Percentiles rank a stretch among this genome's conserved stretches.
These are phyloP conservation scores for Cynoglossus semilaevis DNA, from an alignment of 2,113 vertebrate species.

Conservation along the genomic window DNA sequence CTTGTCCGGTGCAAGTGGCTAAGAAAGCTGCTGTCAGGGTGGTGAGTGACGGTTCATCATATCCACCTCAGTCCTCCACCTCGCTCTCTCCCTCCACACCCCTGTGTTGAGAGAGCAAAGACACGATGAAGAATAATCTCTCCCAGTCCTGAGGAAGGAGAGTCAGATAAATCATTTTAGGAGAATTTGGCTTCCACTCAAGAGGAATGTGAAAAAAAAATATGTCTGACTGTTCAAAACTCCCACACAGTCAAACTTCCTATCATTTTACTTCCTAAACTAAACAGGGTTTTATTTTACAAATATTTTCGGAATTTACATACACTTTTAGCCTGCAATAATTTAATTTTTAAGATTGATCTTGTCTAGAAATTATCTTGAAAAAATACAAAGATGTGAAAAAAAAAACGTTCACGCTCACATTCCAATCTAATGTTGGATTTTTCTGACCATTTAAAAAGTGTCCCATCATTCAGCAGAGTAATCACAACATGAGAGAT, in stretches of 20 bases:
- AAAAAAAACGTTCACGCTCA: too few relatives aligned
- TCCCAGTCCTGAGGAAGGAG: conserved; percentile 15
- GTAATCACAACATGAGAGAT: not conserved
- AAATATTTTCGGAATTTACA: too few relatives aligned
- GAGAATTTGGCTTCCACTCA: conserved; percentile 26
- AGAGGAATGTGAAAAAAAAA: conserved; percentile 3
- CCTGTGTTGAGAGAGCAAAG: conserved; percentile 16
- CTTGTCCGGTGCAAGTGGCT: conserved; percentile 76
- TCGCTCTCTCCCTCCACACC: not conserved
- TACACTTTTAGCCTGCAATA: too few relatives aligned
- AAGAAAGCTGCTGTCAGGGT: conserved; percentile 71
- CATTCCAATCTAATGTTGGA: too few relatives aligned
- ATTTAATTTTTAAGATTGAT: too few relatives aligned
- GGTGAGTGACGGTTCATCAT: conserved; percentile 70
- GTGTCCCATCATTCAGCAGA: too few relatives aligned
- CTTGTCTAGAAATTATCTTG: too few relatives aligned
- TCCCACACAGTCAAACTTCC: conserved; percentile 10
- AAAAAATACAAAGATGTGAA: too few relatives aligned
- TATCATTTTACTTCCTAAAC: not conserved
- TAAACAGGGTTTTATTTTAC: not conserved
- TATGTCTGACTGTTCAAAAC: conserved; percentile 12
- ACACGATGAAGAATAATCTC: conserved; percentile 4
- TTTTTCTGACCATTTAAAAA: too few relatives aligned
- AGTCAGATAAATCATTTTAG: conserved; percentile 50
- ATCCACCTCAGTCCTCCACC: conserved; percentile 58